Percentiles rank a stretch among this genome's conserved stretches.
These are phyloP conservation scores for Callaeas wilsoni DNA, from an alignment of 2,113 vertebrate genomes.

Conservation along the genomic window DNA sequence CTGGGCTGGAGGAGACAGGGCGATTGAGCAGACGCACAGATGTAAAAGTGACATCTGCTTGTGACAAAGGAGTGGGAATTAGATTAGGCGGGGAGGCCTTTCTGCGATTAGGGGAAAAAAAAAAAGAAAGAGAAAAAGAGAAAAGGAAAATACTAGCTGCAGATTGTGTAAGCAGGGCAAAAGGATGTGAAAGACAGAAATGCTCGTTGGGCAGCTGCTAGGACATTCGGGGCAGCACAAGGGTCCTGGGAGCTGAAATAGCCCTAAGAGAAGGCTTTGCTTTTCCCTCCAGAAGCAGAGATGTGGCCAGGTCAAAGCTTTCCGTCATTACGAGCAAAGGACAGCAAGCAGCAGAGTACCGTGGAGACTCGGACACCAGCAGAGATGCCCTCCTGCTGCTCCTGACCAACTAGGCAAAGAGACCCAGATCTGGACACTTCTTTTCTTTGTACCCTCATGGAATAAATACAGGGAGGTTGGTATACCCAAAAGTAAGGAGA, in stretches of 20 bases:
- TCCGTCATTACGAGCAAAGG: rapidly evolving
- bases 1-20: conserved; percentile 57
- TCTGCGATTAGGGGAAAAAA: conserved; percentile 51
- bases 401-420: not conserved
- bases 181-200: not conserved
- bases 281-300: not conserved
- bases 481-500: not conserved
- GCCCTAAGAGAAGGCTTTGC: not conserved
- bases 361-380: rapidly evolving
- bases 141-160: not conserved
- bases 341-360: not conserved
- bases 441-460: not conserved
- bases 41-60: conserved; percentile 94
- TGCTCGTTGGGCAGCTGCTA: conserved; percentile 15
- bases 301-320: not conserved
- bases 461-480: not conserved
- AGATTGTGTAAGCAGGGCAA: conserved; percentile 6
- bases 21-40: conserved; percentile 84
- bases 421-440: not conserved
- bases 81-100: conserved; percentile 81
- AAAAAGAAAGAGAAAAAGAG: not conserved
- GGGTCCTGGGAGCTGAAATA: conserved; percentile 8
- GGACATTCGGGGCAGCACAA: not conserved
- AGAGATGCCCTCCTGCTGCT: not conserved
- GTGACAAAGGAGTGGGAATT: conserved; percentile 85